Conservation (phyloP, 2,888 invertebrate species). For the Synergus laeviventris region DNA sequence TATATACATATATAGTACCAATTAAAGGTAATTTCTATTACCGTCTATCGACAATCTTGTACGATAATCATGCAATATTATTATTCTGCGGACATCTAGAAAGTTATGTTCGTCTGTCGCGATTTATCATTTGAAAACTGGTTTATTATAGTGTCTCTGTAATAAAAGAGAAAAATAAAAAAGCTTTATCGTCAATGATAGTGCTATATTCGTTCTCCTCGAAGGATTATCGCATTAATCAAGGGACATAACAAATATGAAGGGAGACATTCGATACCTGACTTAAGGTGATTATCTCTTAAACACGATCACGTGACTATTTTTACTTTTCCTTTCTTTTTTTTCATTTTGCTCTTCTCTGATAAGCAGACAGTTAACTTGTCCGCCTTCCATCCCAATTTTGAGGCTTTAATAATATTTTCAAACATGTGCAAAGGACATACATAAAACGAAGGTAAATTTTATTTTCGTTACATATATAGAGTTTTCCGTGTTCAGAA, state of each 20-base stretch:
- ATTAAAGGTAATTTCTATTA: not conserved
- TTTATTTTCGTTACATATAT: constrained; percentile 17
- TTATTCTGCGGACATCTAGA: constrained; percentile 8
- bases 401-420: constrained; percentile 4
- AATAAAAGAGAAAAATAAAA: constrained; percentile 1
- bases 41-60: not conserved
- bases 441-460: constrained; percentile 1
- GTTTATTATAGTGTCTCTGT: not conserved
- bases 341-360: not conserved
- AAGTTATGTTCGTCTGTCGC: not conserved
- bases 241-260: constrained; percentile 8
- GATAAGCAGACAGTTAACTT: not conserved
- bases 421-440: not conserved
- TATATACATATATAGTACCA: too few relatives aligned
- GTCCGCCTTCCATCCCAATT: not conserved
- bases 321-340: not conserved
- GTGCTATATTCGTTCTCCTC: not conserved
- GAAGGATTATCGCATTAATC: constrained; percentile 27
- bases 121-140: constrained; percentile 14
- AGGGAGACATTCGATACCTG: constrained; percentile 18
- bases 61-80: not conserved
- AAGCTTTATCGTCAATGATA: not conserved
- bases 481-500: not conserved
- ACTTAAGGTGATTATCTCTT: constrained; percentile 28
- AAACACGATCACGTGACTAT: constrained; percentile 20